A percentile compares a stretch with the other conserved stretches of the same genome.
Conservation (phyloP, 2,113 vertebrate species). For the Melanerpes formicivorus region DNA sequence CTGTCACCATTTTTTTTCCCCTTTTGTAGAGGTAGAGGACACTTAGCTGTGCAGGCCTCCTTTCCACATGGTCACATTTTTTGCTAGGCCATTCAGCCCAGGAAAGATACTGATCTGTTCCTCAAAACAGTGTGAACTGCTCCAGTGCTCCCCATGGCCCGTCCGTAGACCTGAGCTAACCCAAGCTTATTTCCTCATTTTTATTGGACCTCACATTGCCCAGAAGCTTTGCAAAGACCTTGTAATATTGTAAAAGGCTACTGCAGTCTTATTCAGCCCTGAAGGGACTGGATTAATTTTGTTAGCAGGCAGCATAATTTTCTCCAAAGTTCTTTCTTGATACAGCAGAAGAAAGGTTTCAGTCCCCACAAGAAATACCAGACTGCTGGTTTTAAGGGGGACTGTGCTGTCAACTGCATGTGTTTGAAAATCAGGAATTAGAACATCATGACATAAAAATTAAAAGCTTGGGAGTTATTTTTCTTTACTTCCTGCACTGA, state of each 20-base stretch:
- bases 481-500: neutral
- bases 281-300: constrained; percentile 44
- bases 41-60: constrained; percentile 37
- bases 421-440: neutral
- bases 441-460: neutral
- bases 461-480: neutral
- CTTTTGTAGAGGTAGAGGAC: constrained; percentile 60
- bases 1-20: constrained; percentile 48
- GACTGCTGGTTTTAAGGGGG: neutral
- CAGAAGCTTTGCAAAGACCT: constrained; percentile 20
- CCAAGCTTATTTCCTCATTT: neutral
- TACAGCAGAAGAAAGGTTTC: neutral
- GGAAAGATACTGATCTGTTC: neutral
- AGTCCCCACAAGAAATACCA: neutral
- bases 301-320: neutral
- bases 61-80: constrained; percentile 11
- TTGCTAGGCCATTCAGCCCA: neutral
- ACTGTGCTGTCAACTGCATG: neutral
- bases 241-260: neutral
- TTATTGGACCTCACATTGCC: neutral
- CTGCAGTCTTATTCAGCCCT: neutral
- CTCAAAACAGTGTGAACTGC: neutral
- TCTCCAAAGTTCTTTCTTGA: constrained; percentile 8
- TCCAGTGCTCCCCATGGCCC: neutral
- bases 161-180: neutral